These are phyloP conservation scores for Drosophila varians DNA, from an alignment of 1,140 invertebrate species.

Conservation along the genomic window DNA sequence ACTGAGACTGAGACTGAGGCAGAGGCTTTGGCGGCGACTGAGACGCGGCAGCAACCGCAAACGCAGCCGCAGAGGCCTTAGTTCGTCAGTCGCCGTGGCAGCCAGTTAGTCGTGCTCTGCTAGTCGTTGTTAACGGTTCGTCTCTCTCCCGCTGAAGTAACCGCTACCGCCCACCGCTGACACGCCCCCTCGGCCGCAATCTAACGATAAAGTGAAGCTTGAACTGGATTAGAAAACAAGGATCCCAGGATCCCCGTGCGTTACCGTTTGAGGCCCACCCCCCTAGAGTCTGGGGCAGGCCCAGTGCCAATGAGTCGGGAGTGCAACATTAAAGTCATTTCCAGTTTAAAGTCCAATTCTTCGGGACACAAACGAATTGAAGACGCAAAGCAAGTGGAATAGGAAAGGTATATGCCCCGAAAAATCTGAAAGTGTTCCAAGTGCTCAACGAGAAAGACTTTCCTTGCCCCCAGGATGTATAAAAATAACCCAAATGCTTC, in stretches of 20 bases:
- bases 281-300: neutral
- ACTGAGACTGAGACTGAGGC: constrained; percentile 19
- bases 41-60: neutral
- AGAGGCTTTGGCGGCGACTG: constrained; percentile 1
- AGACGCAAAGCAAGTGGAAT: neutral
- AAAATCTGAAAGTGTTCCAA: neutral
- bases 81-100: constrained; percentile 64
- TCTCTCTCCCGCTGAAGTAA: constrained; percentile 27
- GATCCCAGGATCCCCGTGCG: neutral
- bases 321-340: neutral
- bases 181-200: neutral
- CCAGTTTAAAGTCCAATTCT: neutral
- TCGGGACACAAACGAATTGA: neutral
- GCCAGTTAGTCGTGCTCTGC: constrained; percentile 77
- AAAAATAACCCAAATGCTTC: neutral
- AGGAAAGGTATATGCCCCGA: neutral
- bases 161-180: constrained; percentile 8
- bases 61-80: constrained; percentile 44
- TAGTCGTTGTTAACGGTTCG: constrained; percentile 68
- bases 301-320: neutral
- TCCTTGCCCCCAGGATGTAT: neutral
- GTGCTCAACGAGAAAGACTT: neutral
- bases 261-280: neutral
- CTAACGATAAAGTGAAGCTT: neutral
- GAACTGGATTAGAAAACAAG: neutral